Evolutionary conservation across 2,797 vertebrate genomes (phyloP).

Genomic region (Rallus crepitans): DNA sequence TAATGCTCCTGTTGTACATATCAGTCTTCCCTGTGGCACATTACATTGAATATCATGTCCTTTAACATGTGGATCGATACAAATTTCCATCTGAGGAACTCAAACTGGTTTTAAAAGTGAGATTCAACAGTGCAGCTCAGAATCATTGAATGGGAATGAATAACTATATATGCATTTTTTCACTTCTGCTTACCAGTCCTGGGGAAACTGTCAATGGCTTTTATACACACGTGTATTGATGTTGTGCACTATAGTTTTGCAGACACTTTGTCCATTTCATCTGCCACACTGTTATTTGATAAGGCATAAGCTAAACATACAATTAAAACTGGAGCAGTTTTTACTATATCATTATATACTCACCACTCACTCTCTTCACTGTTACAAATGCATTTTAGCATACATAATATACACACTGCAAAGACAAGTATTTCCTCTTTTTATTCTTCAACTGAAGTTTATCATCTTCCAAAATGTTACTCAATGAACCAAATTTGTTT

Average conservation of each 20-base stretch:
- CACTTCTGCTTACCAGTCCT: not conserved
- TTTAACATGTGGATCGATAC: not conserved
- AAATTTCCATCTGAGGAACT: not conserved
- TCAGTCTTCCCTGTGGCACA: not conserved
- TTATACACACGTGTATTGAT: not conserved
- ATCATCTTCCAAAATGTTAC: not conserved
- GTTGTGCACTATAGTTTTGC: not conserved
- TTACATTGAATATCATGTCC: accelerated
- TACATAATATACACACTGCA: not conserved
- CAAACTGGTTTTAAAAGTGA: not conserved
- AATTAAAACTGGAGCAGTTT: not conserved
- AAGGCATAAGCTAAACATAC: not conserved
- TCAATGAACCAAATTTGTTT: not conserved
- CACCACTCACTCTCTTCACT: not conserved
- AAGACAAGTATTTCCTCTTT: not conserved
- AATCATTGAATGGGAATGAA: not conserved
- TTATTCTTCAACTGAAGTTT: not conserved
- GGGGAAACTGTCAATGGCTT: not conserved
- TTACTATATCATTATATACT: not conserved
- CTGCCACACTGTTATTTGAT: not conserved
- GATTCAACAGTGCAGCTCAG: not conserved
- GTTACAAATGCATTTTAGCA: not conserved
- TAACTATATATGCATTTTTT: not conserved
- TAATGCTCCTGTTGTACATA: not conserved
- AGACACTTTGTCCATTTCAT: not conserved